These are phyloP conservation scores for Temnothorax rugatulus DNA, from an alignment of 2,888 invertebrate genomes.

Conservation along the genomic window DNA sequence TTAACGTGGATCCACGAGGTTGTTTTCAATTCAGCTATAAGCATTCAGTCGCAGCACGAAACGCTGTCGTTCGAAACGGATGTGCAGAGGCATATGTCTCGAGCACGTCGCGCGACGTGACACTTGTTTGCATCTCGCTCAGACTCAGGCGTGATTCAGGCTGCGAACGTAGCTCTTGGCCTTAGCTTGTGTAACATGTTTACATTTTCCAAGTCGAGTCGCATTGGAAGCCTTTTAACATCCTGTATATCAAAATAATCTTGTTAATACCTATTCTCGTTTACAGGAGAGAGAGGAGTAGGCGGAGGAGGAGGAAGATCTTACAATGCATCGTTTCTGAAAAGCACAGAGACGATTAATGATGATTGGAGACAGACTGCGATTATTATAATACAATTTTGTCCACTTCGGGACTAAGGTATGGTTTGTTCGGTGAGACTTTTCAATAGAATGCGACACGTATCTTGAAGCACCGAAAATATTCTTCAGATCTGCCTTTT, in stretches of 20 bases:
- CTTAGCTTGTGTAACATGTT: neutral
- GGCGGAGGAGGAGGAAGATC: slow-evolving; percentile 37
- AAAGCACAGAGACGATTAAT: neutral
- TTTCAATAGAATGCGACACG: neutral
- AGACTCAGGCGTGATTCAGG: neutral
- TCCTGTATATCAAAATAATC: neutral
- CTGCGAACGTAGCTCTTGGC: neutral
- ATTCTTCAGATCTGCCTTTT: slow-evolving; percentile 61
- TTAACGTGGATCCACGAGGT: neutral
- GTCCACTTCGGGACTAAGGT: slow-evolving; percentile 28
- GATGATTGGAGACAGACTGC: slow-evolving; percentile 8
- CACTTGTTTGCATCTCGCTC: slow-evolving; percentile 42
- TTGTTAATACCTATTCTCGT: neutral
- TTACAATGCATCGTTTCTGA: slow-evolving; percentile 39
- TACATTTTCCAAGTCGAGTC: neutral
- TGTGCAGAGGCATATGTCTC: slow-evolving; percentile 58
- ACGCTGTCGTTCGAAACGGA: neutral
- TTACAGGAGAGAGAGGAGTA: slow-evolving; percentile 8
- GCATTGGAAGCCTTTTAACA: neutral
- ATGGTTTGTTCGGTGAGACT: neutral
- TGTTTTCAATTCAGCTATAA: slow-evolving; percentile 2
- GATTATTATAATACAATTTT: slow-evolving; percentile 20
- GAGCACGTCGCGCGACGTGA: slow-evolving; percentile 38
- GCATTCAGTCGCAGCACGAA: no score
- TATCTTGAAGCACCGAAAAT: neutral